These are phyloP conservation scores for Amblyornis subalaris DNA, from an alignment of 2,113 vertebrate species.

Conservation along the genomic window DNA sequence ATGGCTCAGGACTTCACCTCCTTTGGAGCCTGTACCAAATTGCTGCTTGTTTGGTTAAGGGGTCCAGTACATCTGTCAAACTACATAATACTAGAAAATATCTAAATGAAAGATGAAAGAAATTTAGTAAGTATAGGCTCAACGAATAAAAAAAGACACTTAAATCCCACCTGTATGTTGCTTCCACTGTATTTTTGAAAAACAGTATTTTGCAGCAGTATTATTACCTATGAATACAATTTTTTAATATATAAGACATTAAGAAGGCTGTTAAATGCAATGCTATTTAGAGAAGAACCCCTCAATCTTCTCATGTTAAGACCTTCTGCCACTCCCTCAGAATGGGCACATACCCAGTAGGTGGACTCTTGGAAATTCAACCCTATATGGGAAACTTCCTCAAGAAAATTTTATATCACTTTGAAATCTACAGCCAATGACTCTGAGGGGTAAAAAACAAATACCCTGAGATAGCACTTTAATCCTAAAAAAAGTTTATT, in stretches of 20 bases:
- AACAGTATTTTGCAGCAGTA: not conserved
- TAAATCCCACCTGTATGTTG: not conserved
- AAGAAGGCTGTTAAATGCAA: not conserved
- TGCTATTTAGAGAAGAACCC: not conserved
- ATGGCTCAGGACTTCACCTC: not conserved
- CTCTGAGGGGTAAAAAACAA: not conserved
- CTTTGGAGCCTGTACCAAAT: not conserved
- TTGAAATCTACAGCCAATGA: not conserved
- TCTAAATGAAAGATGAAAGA: not conserved
- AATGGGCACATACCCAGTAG: not conserved
- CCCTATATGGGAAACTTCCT: not conserved
- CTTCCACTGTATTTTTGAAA: not conserved
- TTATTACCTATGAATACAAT: not conserved
- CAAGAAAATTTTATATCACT: not conserved
- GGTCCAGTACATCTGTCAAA: not conserved
- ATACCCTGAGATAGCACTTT: not conserved
- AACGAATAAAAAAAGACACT: not conserved
- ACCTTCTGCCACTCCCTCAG: not conserved
- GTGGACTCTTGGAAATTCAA: not conserved
- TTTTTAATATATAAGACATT: not conserved
- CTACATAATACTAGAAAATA: not conserved
- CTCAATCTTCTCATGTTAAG: not conserved
- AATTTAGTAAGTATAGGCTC: not conserved
- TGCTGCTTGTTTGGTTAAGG: not conserved
- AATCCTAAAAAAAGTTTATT: not conserved